Evolutionary conservation across 2,797 vertebrate species (phyloP), one percentile per base, ranked within the genome.

Genomic region (Mallotus villosus): DNA sequence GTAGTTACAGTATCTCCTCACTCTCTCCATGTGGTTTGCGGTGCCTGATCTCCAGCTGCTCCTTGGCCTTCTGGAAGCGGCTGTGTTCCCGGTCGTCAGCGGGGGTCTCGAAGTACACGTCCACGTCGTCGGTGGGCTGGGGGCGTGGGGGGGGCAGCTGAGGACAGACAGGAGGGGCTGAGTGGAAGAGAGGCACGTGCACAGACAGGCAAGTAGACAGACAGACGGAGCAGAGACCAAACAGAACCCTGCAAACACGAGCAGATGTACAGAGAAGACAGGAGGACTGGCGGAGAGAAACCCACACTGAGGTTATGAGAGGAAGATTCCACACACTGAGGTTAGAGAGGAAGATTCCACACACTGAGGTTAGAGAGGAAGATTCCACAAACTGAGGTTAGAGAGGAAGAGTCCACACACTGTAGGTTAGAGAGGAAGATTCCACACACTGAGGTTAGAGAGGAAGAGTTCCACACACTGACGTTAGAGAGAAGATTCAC

Each of bases 41-140:
- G 87, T 99, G 97, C 53, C 97, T 91, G 79, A 97, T 95, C 89
- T 99, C 97, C 74, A 99, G 93, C 89, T 99, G 97, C 75, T 99
- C 97, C 88, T 99, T 99, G 22, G 97, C 97, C 86, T 93, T 98
- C 91, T 98, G 97, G 92, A 99, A 99, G 88, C 96, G 96, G 1
- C 94, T 97, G 27, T 99, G 97, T 73, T 99, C 97, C 6, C 97
- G 97, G 81, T 98, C 97, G 34, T 99, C 97, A 0, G 95, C 96
- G 0, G 97, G 97, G 5, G 97, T 99, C 92, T 99, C 97, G 1
- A 99, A 98, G 90, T 99, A 99, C 74, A 99, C 95, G 77, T 99
- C 97, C 27, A 99, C 97, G 1, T 98, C 96, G 24, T 97, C 97
- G 1, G 95, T 95, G 49, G 97, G 96, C 88, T 95, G 92, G 64